A percentile compares a stretch with the other conserved stretches of the same genome.
Evolutionary conservation across 2,113 vertebrate genomes (phyloP).

Genomic region (Orientallactaga bullata): DNA sequence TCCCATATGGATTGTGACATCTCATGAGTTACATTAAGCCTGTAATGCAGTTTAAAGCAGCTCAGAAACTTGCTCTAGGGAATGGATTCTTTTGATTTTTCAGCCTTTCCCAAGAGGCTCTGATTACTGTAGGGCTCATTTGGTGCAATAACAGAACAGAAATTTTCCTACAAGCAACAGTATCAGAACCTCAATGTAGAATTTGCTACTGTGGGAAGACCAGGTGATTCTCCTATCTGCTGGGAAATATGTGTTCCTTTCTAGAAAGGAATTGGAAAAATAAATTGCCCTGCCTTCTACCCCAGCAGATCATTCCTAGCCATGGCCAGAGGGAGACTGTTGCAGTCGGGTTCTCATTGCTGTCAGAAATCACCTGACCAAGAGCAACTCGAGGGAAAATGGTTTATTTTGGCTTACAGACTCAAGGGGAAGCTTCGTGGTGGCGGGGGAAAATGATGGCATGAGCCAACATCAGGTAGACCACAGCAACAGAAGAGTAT

Average conservation of each 20-base stretch:
- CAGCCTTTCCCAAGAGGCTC: not conserved
- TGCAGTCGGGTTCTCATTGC: no score
- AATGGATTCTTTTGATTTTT: not conserved
- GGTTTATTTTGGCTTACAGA: no score
- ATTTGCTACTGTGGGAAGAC: not conserved
- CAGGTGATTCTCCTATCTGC: not conserved
- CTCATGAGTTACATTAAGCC: not conserved
- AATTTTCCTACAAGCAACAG: not conserved
- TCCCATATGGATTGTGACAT: not conserved
- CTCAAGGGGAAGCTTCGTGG: no score
- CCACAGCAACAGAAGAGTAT: no score
- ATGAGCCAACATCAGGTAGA: no score
- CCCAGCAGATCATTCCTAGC: not conserved
- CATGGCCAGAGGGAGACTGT: not conserved
- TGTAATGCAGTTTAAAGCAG: not conserved
- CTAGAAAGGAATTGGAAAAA: not conserved
- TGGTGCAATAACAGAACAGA: slow-evolving; percentile 35
- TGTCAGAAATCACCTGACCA: no score
- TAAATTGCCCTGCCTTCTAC: not conserved
- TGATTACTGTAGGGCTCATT: not conserved
- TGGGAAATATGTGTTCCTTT: not conserved
- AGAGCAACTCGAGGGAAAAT: no score
- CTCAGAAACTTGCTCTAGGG: not conserved
- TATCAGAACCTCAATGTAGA: not conserved
- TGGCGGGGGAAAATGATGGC: no score